Evolutionary conservation across 2,113 vertebrate species (phyloP).

Genomic region (Catharus fuscescens): DNA sequence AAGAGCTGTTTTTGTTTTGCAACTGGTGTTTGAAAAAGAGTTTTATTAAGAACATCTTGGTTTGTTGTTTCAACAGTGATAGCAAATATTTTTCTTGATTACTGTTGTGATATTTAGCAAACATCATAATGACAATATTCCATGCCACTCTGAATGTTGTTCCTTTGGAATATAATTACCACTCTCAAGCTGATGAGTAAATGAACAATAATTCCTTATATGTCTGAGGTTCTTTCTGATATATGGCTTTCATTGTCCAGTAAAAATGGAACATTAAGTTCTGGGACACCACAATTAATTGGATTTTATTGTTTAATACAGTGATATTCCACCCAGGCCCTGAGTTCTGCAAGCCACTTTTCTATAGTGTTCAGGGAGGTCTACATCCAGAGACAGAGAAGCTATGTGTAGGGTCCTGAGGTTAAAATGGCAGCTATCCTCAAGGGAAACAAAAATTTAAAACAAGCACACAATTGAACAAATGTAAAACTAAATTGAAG

Average conservation of each 20-base stretch:
- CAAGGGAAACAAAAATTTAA: neutral
- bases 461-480: neutral
- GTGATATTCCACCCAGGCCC: neutral
- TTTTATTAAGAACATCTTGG: neutral
- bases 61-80: neutral
- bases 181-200: neutral
- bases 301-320: slow-evolving; percentile 20
- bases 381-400: neutral
- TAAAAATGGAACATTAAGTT: slow-evolving; percentile 24
- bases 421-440: neutral
- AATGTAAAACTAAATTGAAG: neutral
- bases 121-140: neutral
- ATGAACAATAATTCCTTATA: neutral
- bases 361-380: neutral
- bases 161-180: neutral
- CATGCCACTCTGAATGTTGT: neutral
- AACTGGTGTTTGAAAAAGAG: neutral
- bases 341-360: neutral
- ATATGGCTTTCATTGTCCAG: slow-evolving; percentile 16
- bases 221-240: neutral
- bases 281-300: slow-evolving; percentile 29
- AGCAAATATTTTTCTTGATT: neutral
- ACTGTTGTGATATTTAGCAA: neutral
- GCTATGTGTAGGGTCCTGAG: neutral
- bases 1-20: neutral